phyloP scores from a whole-genome alignment of 2,888 invertebrate genomes.

The Netelia inedita region DNA sequence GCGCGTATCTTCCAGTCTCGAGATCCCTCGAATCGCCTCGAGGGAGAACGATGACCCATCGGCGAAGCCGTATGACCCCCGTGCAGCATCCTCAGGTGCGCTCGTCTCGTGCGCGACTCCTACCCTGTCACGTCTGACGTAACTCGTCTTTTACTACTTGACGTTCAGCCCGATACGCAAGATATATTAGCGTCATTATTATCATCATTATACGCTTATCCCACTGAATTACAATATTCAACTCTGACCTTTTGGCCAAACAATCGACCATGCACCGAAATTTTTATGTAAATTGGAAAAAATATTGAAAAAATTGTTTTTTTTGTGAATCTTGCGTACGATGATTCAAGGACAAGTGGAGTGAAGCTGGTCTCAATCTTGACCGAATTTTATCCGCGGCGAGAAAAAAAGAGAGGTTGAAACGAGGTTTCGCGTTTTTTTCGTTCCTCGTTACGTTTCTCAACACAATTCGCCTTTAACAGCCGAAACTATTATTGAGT shows the following conservation, averaged over 20 bases:
- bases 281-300: neutral
- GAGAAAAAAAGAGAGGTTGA: neutral
- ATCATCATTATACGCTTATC: conserved; percentile 38
- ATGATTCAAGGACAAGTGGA: neutral
- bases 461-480: neutral
- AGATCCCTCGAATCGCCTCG: conserved; percentile 27
- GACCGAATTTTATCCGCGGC: neutral
- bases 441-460: neutral
- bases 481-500: conserved; percentile 33
- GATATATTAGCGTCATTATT: conserved; percentile 4
- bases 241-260: conserved; percentile 49
- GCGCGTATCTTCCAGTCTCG: conserved; percentile 22
- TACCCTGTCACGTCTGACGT: conserved; percentile 38
- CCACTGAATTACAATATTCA: conserved; percentile 22
- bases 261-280: neutral
- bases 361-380: neutral
- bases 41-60: conserved; percentile 51
- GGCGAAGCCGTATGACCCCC: conserved; percentile 35
- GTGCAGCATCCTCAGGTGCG: conserved; percentile 36
- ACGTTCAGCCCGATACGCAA: conserved; percentile 2
- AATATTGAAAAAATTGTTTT: too few species aligned
- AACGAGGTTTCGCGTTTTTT: conserved; percentile 1
- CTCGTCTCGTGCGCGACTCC: conserved; percentile 21
- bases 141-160: conserved; percentile 49
- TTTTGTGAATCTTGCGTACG: too few species aligned